Base-by-base conservation (phyloP, 2,888 invertebrate genomes). In the Parnassius mnemosyne region DNA sequence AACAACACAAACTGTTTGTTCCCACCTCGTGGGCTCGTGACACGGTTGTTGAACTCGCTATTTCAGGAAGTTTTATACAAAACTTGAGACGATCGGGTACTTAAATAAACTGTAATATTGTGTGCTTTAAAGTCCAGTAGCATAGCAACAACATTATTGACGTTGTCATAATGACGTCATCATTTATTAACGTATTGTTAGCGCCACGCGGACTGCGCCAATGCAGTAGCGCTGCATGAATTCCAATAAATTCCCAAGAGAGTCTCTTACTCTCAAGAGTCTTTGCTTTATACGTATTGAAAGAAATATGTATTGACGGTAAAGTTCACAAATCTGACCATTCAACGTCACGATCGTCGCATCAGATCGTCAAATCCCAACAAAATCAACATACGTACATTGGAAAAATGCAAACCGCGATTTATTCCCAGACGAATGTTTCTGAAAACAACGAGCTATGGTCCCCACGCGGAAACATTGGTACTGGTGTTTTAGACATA, bases 31-130 rank as follows among this genome's bases (percentile, higher is more conserved):
- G 34, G 34, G 3, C 5, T 5, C 34, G 34, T 53, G 49, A 71
- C 74, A 73, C 81, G 87, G 87, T 85, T 87, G 82, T 84, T 85
- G 85, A 87, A 86, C 85, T 73, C 76, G 60, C 66, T 69, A 70
- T n/a, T 46, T 16, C 10, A 50, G 5, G 34, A 34, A 34, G 34
- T 34, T 34, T 34, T 34, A 7, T 3, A 7, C 34, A 34, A 34
- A 34, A 7, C 34, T 34, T 34, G 34, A 34, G 34, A 34, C 34
- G 7, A 34, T 34, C 34, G 7, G 34, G 34, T 34, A 50, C 20
- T 11, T 76, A 72, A 75, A 80, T 13, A 5, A 13, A 13, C 71
- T 75, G 79, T 73, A 79, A 75, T 85, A 87, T 87, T 84, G 83
- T 80, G 20, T 25, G 10, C 7, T 25, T 51, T 51, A 5, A 20